Base-by-base conservation (phyloP, 2,888 invertebrate species). In the Dinocampus coccinellae region DNA sequence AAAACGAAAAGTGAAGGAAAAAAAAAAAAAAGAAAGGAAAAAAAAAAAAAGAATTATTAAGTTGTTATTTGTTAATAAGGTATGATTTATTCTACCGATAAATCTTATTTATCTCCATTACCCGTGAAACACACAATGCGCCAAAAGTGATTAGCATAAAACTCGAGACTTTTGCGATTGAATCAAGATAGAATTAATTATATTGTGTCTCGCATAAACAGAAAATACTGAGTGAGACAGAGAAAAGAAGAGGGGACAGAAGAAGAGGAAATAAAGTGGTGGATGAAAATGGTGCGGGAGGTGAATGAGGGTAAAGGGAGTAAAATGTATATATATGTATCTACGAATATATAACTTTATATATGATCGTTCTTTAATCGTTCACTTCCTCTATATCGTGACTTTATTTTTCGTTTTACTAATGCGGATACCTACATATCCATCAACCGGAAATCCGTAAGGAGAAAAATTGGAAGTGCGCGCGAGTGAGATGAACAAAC, bases 361-460 rank as follows among this genome's bases (percentile, higher is more conserved):
- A 29, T 26, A 33, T 71, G 76, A 75, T 77, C 77, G 73, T 77
- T 76, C 74, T 75, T 69, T 77, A 77, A 77, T 77, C 75, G 76
- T 76, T 77, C 74, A 72, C 76, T 77, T 77, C 77, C 77, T 77
- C 58, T 66, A 73, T 66, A 69, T 75, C 70, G 16, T 47, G 47
- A 47, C 16, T 7, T 7, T 47, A 47, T 47, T 73, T 75, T 61
- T 73, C 71, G 75, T 76, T 74, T 69, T 73, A 71, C 70, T 74
- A 73, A 75, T 75, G 74, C 72, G 71, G 67, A 75, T 72, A 60
- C 70, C 53, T 66, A 67, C 71, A 68, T 68, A 72, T 57, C 34
- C 67, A 72, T 55, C 62, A 33, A 67, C 67, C 72, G 72, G 72
- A 72, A 67, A 67, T 67, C 72, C 72, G 65, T 36, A 34, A 34